Base-by-base conservation (phyloP, 2,888 invertebrate species). In the Epistrophella euchroma region DNA sequence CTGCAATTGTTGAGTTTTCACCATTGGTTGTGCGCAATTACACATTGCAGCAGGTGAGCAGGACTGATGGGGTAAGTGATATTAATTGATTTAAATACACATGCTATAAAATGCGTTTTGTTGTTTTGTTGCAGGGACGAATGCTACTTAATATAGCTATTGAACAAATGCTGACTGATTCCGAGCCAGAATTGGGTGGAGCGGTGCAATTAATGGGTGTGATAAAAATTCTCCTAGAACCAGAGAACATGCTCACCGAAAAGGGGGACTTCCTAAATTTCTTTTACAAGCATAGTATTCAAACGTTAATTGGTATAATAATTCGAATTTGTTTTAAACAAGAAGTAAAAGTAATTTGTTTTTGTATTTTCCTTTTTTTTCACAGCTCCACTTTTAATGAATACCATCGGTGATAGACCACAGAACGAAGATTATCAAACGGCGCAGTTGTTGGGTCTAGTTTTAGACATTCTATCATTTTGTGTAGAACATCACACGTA, bases 401-500 rank as follows among this genome's bases (percentile, higher is more conserved):
- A 98, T 92, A 99, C 99, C 40, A 95, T 95, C 17, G 97, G 97
- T 85, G 98, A 98, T 90, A 96, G 96, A 90, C 98, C 98, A 6
- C 95, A 96, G 87, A 96, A 96, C 91, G 99, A 99, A 93, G 99
- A 99, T 93, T 98, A 98, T 92, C 96, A 97, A 93, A 98, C 98
- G 74, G 99, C 99, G 89, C 99, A 99, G 93, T 94, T 99, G 88
- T 94, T 99, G 88, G 98, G 98, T 75, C 94, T 99, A 89, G 98
- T 99, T 88, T 93, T 99, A 90, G 99, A 99, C 92, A 94, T 99
- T 89, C 94, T 99, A 88, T 97, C 98, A 50, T 99, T 99, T 93
- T 99, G 99, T 93, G 98, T 99, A 64, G 99, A 99, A 92, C 99
- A 99, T 94, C 99, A 99, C 94, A 97, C 98, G 80, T 98, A 98